Base-by-base conservation (phyloP, 2,888 invertebrate species). In the Schizaphis graminum region DNA sequence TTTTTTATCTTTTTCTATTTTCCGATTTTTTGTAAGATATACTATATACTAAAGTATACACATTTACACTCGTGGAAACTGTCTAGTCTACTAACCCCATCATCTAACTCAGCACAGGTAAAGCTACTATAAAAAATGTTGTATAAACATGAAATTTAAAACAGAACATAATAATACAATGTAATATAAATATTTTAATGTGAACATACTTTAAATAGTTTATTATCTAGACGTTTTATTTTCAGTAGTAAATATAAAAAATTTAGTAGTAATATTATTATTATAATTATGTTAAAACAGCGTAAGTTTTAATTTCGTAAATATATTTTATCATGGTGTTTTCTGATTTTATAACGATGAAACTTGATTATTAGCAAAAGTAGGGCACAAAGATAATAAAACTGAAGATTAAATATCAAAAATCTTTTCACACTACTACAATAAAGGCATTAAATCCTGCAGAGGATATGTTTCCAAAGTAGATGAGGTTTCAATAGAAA, bases 381-480 rank as follows among this genome's bases (percentile, higher is more conserved):
- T n/a, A 61, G 28, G 44, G 3, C 61, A 61, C 13, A 61, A 47
- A 28, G n/a, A 44, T 89, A 89, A 61, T 61, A 89, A 89, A 89
- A 89, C 44, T 61, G 28, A 41, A 44, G 61, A 89, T 89, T 61
- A 89, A 89, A 89, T n/a, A 89, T 26, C 28, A 47, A 89, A 44
- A 26, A 26, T 47, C 5, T 49, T 49, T 91, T 91, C 24, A 49
- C 67, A 35, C 91, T 26, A 56, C 84, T 91, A 85, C 21, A n/a
- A n/a, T n/a, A 10, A 16, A 91, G 11, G 53, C 85, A 56, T 56
- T 56, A 85, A 41, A 56, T 41, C 56, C 21, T 24, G 56, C 1
- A 16, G 41, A 84, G 28, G 77, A 44, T 77, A 47, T 77, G 21
- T 77, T 77, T 77, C 8, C 2, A 21, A 53, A 53, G 53, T 53